Evolutionary conservation across 2,113 vertebrate species (phyloP).

Genomic region (Ptilorrhoa leucosticta): DNA sequence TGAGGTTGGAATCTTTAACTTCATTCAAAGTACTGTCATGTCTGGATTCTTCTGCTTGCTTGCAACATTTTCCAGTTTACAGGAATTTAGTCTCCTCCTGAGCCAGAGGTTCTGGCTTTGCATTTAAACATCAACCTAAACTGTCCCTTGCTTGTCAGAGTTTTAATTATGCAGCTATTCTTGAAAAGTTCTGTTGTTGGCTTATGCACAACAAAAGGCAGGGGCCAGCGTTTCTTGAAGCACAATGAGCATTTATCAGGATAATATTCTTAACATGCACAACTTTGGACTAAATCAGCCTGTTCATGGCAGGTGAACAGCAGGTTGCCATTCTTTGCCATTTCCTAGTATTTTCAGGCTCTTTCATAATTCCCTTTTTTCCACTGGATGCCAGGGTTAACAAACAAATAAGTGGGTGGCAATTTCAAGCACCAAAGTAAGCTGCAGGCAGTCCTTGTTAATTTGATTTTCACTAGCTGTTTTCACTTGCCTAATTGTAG

Average conservation of each 20-base stretch:
- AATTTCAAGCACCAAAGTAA: slow-evolving; percentile 11
- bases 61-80: not conserved
- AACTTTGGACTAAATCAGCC: not conserved
- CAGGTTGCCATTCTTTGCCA: slow-evolving; percentile 9
- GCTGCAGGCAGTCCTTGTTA: not conserved
- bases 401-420: slow-evolving; percentile 35
- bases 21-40: not conserved
- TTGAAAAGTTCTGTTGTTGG: not conserved
- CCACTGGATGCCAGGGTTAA: slow-evolving; percentile 2
- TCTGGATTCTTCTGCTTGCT: not conserved
- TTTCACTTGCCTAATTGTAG: slow-evolving; percentile 32
- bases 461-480: slow-evolving; percentile 47
- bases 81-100: not conserved
- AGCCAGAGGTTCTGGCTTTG: not conserved
- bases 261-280: not conserved
- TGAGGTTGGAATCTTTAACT: not conserved
- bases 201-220: not conserved
- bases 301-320: not conserved
- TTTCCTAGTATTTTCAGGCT: not conserved
- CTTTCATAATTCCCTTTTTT: not conserved
- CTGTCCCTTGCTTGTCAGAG: not conserved
- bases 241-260: not conserved
- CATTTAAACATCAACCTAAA: not conserved
- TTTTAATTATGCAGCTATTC: not conserved
- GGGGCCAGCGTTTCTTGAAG: not conserved